Evolutionary conservation across 1,140 invertebrate species (phyloP).

Genomic region (Centruroides vittatus): DNA sequence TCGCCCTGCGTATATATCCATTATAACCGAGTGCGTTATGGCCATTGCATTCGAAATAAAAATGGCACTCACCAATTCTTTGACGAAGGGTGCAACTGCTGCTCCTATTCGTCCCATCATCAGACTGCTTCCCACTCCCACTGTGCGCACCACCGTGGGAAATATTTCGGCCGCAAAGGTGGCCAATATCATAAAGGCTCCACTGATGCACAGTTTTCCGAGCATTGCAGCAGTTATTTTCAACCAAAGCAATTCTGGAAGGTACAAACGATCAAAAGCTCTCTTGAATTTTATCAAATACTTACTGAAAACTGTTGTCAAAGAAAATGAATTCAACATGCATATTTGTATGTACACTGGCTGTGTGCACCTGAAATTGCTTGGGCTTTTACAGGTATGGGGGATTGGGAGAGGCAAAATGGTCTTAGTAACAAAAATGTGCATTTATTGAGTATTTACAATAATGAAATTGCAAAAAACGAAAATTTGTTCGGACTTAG

Average conservation of each 20-base stretch:
- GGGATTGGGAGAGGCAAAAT: too few species aligned
- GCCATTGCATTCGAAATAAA: neutral
- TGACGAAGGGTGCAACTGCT: conserved; percentile 78
- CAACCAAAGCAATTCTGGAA: conserved; percentile 6
- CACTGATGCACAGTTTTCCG: conserved; percentile 12
- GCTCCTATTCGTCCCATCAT: conserved; percentile 81
- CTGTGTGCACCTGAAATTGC: too few species aligned
- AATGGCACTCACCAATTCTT: conserved; percentile 9
- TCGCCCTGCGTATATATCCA: neutral
- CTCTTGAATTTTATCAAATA: too few species aligned
- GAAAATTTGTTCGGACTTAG: too few species aligned
- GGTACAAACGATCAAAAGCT: too few species aligned
- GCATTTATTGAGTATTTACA: too few species aligned
- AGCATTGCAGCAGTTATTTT: conserved; percentile 9
- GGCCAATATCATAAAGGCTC: conserved; percentile 10
- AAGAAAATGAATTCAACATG: too few species aligned
- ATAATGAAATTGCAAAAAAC: too few species aligned
- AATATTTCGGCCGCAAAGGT: conserved; percentile 16
- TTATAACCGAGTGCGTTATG: neutral
- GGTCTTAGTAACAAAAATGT: too few species aligned
- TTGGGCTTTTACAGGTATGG: too few species aligned
- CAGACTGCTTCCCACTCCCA: conserved; percentile 77
- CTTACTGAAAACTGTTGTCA: too few species aligned
- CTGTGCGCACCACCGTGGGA: conserved; percentile 70
- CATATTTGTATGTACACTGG: too few species aligned